phyloP scores from a whole-genome alignment of 2,888 invertebrate species.

The Scaptomyza tumidula region DNA sequence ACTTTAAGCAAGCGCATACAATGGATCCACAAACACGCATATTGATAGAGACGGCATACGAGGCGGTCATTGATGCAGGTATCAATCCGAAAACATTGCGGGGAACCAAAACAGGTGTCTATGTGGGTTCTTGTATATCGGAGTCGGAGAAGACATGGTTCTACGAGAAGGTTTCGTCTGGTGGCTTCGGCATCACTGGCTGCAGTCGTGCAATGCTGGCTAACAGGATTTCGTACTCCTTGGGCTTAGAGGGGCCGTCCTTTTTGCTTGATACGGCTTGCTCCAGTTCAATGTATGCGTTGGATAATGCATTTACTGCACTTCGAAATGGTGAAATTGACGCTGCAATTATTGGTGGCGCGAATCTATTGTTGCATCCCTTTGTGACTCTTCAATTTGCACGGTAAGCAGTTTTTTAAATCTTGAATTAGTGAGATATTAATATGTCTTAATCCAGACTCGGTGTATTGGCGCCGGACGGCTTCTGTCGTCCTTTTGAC shows the following conservation, averaged over 20 bases:
- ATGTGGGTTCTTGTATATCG: slow-evolving; percentile 89
- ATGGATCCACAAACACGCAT: slow-evolving; percentile 92
- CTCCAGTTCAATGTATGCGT: slow-evolving; percentile 95
- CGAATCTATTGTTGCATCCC: slow-evolving; percentile 94
- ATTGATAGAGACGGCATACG: slow-evolving; percentile 91
- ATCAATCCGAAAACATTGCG: slow-evolving; percentile 88
- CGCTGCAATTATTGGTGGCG: slow-evolving; percentile 94
- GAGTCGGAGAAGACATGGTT: slow-evolving; percentile 91
- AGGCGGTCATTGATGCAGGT: slow-evolving; percentile 91
- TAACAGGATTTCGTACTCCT: slow-evolving; percentile 94
- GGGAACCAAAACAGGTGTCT: slow-evolving; percentile 90
- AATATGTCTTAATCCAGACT: slow-evolving; percentile 84
- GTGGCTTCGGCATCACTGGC: slow-evolving; percentile 86
- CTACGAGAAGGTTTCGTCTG: slow-evolving; percentile 87
- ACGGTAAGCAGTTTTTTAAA: slow-evolving; percentile 84
- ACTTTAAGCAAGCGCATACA: slow-evolving; percentile 90
- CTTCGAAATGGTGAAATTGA: slow-evolving; percentile 93
- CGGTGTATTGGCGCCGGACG: slow-evolving; percentile 92
- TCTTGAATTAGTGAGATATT: background rate
- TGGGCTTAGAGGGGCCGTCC: slow-evolving; percentile 95
- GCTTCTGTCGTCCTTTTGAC: slow-evolving; percentile 96
- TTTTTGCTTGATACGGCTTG: slow-evolving; percentile 96
- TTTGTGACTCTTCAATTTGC: slow-evolving; percentile 95
- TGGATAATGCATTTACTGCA: slow-evolving; percentile 92
- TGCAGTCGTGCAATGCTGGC: slow-evolving; percentile 96